A percentile compares a stretch with the other conserved stretches of the same genome.
Conservation (phyloP, 2,797 vertebrate species). For the Semaprochilodus insignis region DNA sequence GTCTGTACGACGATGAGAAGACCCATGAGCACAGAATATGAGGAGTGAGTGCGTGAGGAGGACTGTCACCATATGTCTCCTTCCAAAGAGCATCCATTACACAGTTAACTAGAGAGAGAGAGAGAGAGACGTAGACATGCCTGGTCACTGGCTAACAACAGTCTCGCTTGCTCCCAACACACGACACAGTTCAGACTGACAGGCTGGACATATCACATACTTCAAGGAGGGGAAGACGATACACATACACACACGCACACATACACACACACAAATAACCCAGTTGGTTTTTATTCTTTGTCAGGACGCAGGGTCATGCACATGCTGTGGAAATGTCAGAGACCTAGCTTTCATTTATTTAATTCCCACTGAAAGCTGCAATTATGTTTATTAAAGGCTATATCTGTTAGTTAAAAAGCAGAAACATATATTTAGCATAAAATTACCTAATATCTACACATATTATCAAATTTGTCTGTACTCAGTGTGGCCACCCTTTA, state of each 20-base stretch:
- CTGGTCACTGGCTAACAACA: neutral
- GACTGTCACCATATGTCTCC: conserved; percentile 32
- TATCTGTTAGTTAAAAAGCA: no score
- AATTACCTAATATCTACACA: no score
- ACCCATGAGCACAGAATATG: conserved; percentile 72
- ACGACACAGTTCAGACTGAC: conserved; percentile 20
- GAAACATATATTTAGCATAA: no score
- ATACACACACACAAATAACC: conserved; percentile 11
- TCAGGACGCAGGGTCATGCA: neutral
- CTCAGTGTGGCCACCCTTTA: no score
- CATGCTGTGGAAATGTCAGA: no score
- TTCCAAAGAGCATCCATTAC: conserved; percentile 39
- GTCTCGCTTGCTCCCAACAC: conserved; percentile 12
- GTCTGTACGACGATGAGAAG: conserved; percentile 77
- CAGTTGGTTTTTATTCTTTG: no score
- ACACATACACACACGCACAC: conserved; percentile 27
- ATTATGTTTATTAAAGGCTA: no score
- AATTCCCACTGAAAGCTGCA: no score
- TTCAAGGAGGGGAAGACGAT: conserved; percentile 24
- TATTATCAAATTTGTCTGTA: no score
- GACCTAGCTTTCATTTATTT: no score
- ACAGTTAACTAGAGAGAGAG: conserved; percentile 26
- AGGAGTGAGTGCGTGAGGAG: conserved; percentile 44
- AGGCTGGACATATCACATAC: conserved; percentile 40
- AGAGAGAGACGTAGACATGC: conserved; percentile 11